These are phyloP conservation scores for Mola mola DNA, from an alignment of 2,113 vertebrate species.

Conservation along the genomic window DNA sequence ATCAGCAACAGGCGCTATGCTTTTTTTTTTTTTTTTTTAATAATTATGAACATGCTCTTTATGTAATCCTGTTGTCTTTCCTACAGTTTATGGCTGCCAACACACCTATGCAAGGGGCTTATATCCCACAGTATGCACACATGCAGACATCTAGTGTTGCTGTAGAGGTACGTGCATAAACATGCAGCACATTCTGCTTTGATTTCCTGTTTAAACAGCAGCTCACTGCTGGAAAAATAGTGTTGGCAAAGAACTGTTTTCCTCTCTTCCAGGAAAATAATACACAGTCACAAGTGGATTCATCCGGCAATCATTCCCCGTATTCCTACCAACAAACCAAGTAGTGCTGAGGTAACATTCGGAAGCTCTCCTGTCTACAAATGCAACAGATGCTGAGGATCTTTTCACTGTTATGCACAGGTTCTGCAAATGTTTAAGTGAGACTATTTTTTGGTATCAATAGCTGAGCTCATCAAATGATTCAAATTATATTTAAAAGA, in stretches of 20 bases:
- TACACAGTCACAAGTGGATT: constrained; percentile 91
- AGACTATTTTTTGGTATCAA: constrained; percentile 95
- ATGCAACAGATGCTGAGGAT: constrained; percentile 92
- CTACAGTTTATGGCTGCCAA: constrained; percentile 94
- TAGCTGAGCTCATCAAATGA: constrained; percentile 90
- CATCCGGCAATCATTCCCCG: constrained; percentile 93
- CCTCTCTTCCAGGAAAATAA: constrained; percentile 88
- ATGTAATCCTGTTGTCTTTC: constrained; percentile 13
- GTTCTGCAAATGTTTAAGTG: constrained; percentile 93
- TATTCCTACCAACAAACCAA: constrained; percentile 97
- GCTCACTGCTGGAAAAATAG: neutral
- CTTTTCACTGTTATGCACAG: constrained; percentile 94
- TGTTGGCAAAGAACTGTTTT: neutral
- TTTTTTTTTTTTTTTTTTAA: too few species aligned
- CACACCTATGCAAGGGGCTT: constrained; percentile 94
- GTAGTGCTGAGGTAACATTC: constrained; percentile 89
- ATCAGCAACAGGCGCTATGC: neutral
- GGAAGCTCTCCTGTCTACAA: constrained; percentile 94
- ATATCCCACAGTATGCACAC: constrained; percentile 93
- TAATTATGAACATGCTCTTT: neutral
- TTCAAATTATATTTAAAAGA: constrained; percentile 87
- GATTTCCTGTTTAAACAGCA: neutral
- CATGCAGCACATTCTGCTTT: too few species aligned
- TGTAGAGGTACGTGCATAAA: constrained; percentile 85
- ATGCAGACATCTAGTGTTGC: constrained; percentile 90